Conservation (phyloP, 2,113 vertebrate species). For the Pungitius pungitius region DNA sequence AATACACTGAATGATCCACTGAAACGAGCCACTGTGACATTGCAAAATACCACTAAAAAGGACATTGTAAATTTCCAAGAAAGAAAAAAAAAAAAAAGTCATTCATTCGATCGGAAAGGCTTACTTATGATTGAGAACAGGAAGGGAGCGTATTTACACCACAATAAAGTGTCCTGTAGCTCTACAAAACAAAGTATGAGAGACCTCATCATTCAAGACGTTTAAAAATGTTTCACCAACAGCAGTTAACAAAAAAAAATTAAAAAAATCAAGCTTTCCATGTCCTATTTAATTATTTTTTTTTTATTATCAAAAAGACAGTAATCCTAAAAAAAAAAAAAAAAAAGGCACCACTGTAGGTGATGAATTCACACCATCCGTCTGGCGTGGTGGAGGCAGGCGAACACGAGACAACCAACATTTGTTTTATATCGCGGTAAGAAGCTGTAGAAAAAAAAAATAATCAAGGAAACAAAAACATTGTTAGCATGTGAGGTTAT, state of each 20-base stretch:
- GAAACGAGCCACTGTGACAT: constrained; percentile 81
- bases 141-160: constrained; percentile 71
- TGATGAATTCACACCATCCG: constrained; percentile 57
- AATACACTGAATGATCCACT: constrained; percentile 81
- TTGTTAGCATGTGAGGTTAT: constrained; percentile 46
- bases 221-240: constrained; percentile 73
- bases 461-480: constrained; percentile 47
- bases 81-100: constrained; percentile 49
- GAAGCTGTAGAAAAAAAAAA: constrained; percentile 66
- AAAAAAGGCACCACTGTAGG: constrained; percentile 78
- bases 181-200: constrained; percentile 66
- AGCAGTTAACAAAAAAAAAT: constrained; percentile 62
- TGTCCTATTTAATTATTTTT: constrained; percentile 36
- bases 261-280: constrained; percentile 53
- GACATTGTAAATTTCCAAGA: constrained; percentile 65
- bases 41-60: constrained; percentile 78
- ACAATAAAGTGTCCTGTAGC: constrained; percentile 57
- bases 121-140: constrained; percentile 66
- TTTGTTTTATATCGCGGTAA: constrained; percentile 49
- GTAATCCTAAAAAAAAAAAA: constrained; percentile 34
- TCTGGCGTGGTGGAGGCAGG: constrained; percentile 49
- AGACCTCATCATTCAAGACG: constrained; percentile 64
- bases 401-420: constrained; percentile 63
- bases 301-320: constrained; percentile 62
- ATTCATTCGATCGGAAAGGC: constrained; percentile 68